Evolutionary conservation across 2,888 invertebrate genomes (phyloP).

Genomic region (Alloplasta piceator): DNA sequence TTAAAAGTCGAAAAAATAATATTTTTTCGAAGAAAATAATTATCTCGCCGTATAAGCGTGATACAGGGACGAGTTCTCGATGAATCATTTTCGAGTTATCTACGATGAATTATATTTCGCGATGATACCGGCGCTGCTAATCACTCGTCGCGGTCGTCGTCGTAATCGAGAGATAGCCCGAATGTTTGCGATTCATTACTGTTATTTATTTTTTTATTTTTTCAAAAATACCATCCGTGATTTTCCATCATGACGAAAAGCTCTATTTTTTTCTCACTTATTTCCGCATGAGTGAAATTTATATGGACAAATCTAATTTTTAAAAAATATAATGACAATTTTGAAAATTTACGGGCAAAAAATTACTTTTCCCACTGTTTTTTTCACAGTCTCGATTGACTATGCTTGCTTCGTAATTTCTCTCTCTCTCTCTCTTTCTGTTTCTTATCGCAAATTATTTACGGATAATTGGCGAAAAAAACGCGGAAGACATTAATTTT

Average conservation of each 20-base stretch:
- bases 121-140: conserved; percentile 47
- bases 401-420: not conserved
- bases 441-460: conserved; percentile 23
- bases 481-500: conserved; percentile 12
- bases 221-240: conserved; percentile 28
- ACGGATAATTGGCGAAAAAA: not conserved
- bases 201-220: not conserved
- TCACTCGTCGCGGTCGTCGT: not conserved
- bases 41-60: not conserved
- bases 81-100: conserved; percentile 19
- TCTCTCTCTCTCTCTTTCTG: not conserved
- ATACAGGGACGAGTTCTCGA: not conserved
- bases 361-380: not conserved
- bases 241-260: conserved; percentile 42
- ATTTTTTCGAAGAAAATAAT: not conserved
- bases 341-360: not conserved
- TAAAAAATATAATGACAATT: not conserved
- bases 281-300: not conserved
- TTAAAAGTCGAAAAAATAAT: not conserved
- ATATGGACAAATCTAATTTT: not conserved
- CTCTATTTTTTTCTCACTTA: not conserved
- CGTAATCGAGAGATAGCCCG: conserved; percentile 43
- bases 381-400: not conserved
- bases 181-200: not conserved
- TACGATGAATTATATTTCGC: conserved; percentile 42